phyloP scores from a whole-genome alignment of 30 jellyfish, hydroid and myxozoan species.

The Calvadosia cruxmelitensis region DNA sequence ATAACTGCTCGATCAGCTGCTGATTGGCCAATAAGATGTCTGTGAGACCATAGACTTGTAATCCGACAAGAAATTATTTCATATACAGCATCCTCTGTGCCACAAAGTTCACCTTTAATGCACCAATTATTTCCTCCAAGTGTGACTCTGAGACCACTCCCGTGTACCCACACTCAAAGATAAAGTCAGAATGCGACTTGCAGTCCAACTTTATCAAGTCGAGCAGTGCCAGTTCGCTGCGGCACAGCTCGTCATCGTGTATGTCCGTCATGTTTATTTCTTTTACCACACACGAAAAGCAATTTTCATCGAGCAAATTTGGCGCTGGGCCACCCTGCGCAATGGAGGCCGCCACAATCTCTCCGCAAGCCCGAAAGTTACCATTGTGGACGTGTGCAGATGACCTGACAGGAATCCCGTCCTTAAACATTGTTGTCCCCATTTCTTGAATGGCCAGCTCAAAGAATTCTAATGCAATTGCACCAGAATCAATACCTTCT shows the following conservation, averaged over 20 bases:
- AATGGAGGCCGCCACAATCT: conserved; percentile 9
- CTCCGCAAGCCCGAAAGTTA: conserved; percentile 8
- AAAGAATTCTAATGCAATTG: conserved; percentile 6
- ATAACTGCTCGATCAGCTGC: background rate
- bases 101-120: conserved; percentile 6
- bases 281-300: too few relatives aligned
- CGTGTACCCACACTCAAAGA: conserved; percentile 8
- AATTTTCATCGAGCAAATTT: too few relatives aligned
- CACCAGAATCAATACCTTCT: conserved; percentile 10
- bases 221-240: too few relatives aligned
- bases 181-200: background rate
- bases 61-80: conserved; percentile 7
- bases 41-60: conserved; percentile 7
- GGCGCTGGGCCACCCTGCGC: conserved; percentile 19
- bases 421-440: conserved; percentile 5
- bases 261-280: too few relatives aligned
- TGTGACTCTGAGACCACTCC: conserved; percentile 1
- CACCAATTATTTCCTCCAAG: conserved; percentile 6
- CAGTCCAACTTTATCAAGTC: too few relatives aligned
- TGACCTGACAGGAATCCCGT: conserved; percentile 8
- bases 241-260: too few relatives aligned
- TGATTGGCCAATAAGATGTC: conserved; percentile 4
- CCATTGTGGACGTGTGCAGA: conserved; percentile 3
- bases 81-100: conserved; percentile 4
- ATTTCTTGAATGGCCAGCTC: conserved; percentile 2